phyloP scores from a whole-genome alignment of 2,113 vertebrate genomes.

The Syrrhaptes paradoxus region DNA sequence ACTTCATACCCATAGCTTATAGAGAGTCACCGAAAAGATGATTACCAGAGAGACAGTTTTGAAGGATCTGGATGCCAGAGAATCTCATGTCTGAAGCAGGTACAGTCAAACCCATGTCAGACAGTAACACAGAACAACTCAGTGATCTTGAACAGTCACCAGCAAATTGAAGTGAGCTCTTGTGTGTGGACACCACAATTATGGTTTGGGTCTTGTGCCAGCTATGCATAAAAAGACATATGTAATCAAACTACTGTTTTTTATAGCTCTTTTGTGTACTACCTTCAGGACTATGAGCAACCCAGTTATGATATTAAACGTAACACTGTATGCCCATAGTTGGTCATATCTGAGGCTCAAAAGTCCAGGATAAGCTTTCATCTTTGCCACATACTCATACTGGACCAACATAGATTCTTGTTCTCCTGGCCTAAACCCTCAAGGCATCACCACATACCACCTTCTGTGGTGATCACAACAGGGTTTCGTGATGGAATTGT shows the following conservation, averaged over 20 bases:
- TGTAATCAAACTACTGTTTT: neutral
- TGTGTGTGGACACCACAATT: rapidly evolving
- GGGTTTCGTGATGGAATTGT: rapidly evolving
- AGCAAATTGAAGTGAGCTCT: neutral
- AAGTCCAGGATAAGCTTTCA: neutral
- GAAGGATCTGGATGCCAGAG: neutral
- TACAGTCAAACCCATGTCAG: neutral
- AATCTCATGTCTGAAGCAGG: neutral
- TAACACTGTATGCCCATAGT: rapidly evolving
- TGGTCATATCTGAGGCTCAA: neutral
- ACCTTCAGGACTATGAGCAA: neutral
- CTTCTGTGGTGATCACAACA: neutral
- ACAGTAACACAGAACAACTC: neutral
- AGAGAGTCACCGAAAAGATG: neutral
- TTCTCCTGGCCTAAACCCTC: neutral
- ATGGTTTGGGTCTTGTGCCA: rapidly evolving
- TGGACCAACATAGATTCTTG: neutral
- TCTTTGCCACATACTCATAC: rapidly evolving
- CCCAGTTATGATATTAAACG: neutral
- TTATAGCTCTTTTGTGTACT: neutral
- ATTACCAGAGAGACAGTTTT: neutral
- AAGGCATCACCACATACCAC: neutral
- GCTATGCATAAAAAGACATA: neutral
- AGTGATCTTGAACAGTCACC: neutral
- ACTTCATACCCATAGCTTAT: neutral